Conservation (phyloP, 2,797 vertebrate species). For the Meriones psammophilus region DNA sequence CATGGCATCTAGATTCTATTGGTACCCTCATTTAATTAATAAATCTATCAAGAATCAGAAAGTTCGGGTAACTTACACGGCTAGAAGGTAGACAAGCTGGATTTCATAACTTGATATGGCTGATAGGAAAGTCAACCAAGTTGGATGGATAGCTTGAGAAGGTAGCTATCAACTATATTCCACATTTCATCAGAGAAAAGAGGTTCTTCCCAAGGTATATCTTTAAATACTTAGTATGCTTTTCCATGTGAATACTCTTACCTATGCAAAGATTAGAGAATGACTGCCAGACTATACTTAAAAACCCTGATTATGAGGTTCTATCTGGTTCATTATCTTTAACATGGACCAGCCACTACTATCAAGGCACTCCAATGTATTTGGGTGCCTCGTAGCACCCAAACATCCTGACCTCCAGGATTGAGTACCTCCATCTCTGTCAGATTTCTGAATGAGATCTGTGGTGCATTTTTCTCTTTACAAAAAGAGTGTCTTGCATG, state of each 20-base stretch:
- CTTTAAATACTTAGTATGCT: not conserved
- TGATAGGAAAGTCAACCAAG: constrained; percentile 11
- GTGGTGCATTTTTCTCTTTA: not conserved
- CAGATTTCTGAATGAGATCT: not conserved
- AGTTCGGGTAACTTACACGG: not conserved
- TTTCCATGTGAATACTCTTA: not conserved
- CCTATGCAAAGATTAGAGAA: not conserved
- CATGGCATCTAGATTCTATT: not conserved
- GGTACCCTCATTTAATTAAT: not conserved
- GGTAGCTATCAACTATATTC: not conserved
- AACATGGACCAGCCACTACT: not conserved
- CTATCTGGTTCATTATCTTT: not conserved
- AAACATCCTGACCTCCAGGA: not conserved
- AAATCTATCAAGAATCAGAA: not conserved
- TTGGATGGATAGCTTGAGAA: not conserved
- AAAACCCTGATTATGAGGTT: not conserved
- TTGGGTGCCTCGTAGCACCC: not conserved
- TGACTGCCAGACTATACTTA: not conserved
- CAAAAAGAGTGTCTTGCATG: not conserved
- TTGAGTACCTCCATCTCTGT: not conserved
- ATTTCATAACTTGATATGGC: not conserved
- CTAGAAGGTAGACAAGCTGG: not conserved
- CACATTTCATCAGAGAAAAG: not conserved
- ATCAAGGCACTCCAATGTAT: not conserved
- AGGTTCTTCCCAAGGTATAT: not conserved